A percentile compares a stretch with the other conserved stretches of the same genome.
phyloP scores from a whole-genome alignment of 2,113 vertebrate species.

The Clinocottus analis region DNA sequence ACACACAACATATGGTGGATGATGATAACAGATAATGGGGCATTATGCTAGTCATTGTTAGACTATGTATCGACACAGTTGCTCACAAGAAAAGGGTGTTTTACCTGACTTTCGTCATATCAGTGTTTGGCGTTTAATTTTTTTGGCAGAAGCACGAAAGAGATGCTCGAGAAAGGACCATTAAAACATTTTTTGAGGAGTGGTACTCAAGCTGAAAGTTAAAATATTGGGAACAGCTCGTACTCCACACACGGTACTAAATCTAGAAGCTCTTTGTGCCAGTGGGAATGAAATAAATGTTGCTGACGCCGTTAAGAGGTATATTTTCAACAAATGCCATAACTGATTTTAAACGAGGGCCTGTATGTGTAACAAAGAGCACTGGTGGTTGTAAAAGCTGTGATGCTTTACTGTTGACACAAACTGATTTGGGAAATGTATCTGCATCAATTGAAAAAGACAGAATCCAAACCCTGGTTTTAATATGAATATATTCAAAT shows the following conservation, averaged over 20 bases:
- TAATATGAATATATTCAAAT: too few species aligned
- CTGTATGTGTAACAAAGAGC: constrained; percentile 7
- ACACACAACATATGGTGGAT: constrained; percentile 38
- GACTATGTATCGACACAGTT: neutral
- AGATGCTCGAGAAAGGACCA: constrained; percentile 6
- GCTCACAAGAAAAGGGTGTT: neutral
- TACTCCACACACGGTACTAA: neutral
- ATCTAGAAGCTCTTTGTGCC: constrained; percentile 25
- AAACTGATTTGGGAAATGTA: constrained; percentile 11
- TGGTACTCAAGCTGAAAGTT: constrained; percentile 1
- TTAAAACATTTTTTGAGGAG: constrained; percentile 13
- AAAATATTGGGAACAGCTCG: constrained; percentile 35
- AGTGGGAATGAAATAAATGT: constrained; percentile 18
- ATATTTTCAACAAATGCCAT: constrained; percentile 5
- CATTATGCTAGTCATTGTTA: constrained; percentile 25
- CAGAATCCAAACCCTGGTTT: neutral
- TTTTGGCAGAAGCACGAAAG: neutral
- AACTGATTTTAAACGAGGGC: constrained; percentile 5
- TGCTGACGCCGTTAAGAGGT: constrained; percentile 15
- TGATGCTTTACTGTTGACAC: neutral
- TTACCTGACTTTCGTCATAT: neutral
- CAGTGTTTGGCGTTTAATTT: constrained; percentile 24
- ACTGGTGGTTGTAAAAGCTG: neutral
- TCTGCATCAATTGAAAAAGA: neutral
- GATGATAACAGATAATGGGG: constrained; percentile 25